Conservation (phyloP, 1,140 invertebrate species). For the Drosophila subpulchrella region DNA sequence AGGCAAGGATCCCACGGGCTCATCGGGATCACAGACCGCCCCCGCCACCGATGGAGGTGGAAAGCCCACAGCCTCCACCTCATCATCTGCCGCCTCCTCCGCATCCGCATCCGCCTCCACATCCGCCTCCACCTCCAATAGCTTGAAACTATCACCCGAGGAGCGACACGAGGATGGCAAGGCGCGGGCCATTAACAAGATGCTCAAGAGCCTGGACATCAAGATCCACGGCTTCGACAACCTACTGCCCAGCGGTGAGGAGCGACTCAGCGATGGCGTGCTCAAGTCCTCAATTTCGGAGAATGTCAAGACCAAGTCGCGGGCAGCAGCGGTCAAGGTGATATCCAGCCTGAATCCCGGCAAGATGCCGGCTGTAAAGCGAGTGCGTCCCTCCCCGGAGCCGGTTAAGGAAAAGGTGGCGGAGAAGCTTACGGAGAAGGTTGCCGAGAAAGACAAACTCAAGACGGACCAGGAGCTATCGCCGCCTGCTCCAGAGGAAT, state of each 20-base stretch:
- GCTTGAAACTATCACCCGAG: slow-evolving; percentile 44
- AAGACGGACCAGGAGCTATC: slow-evolving; percentile 21
- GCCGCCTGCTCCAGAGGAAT: slow-evolving; percentile 23
- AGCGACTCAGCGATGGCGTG: slow-evolving; percentile 54
- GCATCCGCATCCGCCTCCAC: not conserved
- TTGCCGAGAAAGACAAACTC: slow-evolving; percentile 6
- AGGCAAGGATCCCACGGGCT: slow-evolving; percentile 17
- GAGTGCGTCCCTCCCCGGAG: slow-evolving; percentile 47
- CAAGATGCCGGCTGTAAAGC: slow-evolving; percentile 50
- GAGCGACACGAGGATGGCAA: slow-evolving; percentile 77
- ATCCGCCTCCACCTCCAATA: slow-evolving; percentile 8
- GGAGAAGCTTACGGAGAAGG: slow-evolving; percentile 31
- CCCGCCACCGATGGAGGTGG: slow-evolving; percentile 1
- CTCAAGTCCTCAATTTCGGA: slow-evolving; percentile 84
- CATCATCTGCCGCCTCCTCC: not conserved
- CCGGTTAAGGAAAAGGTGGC: slow-evolving; percentile 41
- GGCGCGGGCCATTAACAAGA: slow-evolving; percentile 80
- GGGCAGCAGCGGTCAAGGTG: slow-evolving; percentile 79
- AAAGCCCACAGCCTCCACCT: slow-evolving; percentile 2
- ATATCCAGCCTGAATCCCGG: slow-evolving; percentile 71
- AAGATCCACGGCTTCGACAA: slow-evolving; percentile 84
- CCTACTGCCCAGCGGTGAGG: slow-evolving; percentile 73
- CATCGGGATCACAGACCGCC: not conserved
- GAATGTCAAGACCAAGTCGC: slow-evolving; percentile 83
- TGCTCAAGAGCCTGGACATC: slow-evolving; percentile 83